phyloP scores from a whole-genome alignment of 2,888 invertebrate species.

The Caenorhabditis wallacei region DNA sequence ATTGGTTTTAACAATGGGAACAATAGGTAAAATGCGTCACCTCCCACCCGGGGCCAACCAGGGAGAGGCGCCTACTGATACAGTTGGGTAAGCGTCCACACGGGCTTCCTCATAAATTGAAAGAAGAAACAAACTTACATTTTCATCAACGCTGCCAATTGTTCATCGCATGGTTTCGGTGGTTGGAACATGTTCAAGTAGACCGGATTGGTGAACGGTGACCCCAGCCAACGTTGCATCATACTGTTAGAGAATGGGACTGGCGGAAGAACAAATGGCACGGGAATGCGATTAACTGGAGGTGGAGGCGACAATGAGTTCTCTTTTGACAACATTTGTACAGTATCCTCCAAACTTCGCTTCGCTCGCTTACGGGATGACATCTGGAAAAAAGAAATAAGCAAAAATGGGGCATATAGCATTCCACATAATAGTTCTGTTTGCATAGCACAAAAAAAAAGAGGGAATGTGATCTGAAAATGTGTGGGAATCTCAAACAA shows the following conservation, averaged over 20 bases:
- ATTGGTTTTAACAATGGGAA: constrained; percentile 33
- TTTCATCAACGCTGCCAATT: constrained; percentile 49
- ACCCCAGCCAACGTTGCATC: constrained; percentile 41
- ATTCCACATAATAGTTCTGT: constrained; percentile 20
- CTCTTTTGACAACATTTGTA: constrained; percentile 52
- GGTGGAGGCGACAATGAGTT: constrained; percentile 29
- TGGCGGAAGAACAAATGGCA: constrained; percentile 39
- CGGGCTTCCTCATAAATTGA: not conserved
- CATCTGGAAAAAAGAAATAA: constrained; percentile 16
- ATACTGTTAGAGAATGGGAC: constrained; percentile 10
- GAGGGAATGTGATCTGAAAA: constrained; percentile 37
- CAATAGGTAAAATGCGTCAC: constrained; percentile 51
- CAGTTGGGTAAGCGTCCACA: constrained; percentile 21
- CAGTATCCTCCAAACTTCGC: constrained; percentile 60
- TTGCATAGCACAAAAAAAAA: constrained; percentile 15
- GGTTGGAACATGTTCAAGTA: constrained; percentile 31
- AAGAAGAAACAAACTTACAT: constrained; percentile 45
- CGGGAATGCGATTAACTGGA: not conserved
- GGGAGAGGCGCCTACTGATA: constrained; percentile 54
- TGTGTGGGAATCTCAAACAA: constrained; percentile 52
- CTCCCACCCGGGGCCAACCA: constrained; percentile 18
- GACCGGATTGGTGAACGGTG: constrained; percentile 33
- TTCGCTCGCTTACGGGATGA: constrained; percentile 41
- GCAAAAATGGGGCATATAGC: constrained; percentile 1
- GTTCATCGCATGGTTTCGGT: constrained; percentile 33